phyloP scores from a whole-genome alignment of 1,140 invertebrate genomes.

The Diabrotica undecimpunctata region DNA sequence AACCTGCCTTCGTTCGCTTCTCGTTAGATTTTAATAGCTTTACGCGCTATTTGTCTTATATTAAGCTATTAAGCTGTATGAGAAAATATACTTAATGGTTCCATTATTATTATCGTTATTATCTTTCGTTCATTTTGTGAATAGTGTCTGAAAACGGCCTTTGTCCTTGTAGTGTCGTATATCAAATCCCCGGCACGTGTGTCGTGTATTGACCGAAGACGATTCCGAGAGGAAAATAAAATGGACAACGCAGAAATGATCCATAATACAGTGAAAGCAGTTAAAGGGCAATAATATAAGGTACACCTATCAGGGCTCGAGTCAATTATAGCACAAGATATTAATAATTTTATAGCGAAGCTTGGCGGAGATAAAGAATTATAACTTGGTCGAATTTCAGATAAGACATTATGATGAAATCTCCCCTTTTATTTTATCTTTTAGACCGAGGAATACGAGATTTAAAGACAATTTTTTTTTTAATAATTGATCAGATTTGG shows the following conservation, averaged over 20 bases:
- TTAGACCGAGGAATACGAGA: slow-evolving; percentile 1
- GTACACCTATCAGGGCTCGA: slow-evolving; percentile 39
- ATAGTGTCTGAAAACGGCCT: too few relatives aligned
- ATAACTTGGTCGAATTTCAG: slow-evolving; percentile 40
- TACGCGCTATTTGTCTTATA: too few relatives aligned
- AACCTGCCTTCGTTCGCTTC: too few relatives aligned
- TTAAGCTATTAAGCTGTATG: too few relatives aligned
- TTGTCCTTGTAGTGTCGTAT: background rate
- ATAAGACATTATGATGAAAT: slow-evolving; percentile 24
- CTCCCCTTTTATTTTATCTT: slow-evolving; percentile 25
- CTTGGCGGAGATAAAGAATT: slow-evolving; percentile 44
- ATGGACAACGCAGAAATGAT: slow-evolving; percentile 10
- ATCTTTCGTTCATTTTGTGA: too few relatives aligned
- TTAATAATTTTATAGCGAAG: slow-evolving; percentile 44
- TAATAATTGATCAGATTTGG: too few relatives aligned
- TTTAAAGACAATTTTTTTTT: too few relatives aligned
- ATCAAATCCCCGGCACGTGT: slow-evolving; percentile 2
- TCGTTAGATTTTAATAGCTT: too few relatives aligned
- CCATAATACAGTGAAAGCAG: slow-evolving; percentile 21
- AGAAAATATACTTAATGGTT: too few relatives aligned
- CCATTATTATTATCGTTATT: too few relatives aligned
- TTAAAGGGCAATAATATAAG: slow-evolving; percentile 39
- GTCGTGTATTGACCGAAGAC: slow-evolving; percentile 7
- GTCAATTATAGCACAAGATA: slow-evolving; percentile 44
- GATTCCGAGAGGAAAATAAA: slow-evolving; percentile 12